These are phyloP conservation scores for Buphagus erythrorhynchus DNA, from an alignment of 2,797 vertebrate genomes.

Conservation along the genomic window DNA sequence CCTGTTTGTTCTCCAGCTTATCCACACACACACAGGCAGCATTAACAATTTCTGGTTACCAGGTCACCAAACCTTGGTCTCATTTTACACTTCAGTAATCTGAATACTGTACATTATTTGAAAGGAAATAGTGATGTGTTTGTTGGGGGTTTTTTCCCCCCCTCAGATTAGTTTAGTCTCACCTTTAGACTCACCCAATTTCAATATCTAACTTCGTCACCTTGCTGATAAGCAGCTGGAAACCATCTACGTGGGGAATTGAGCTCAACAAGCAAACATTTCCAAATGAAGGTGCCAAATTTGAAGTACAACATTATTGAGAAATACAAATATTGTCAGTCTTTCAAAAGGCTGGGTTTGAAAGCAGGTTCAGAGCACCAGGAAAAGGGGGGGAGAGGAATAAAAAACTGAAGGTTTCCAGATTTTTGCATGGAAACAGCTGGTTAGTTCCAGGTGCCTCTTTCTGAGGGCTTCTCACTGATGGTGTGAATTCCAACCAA, in stretches of 20 bases:
- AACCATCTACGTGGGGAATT: not conserved
- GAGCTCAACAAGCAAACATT: not conserved
- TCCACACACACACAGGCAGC: not conserved
- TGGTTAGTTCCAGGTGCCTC: not conserved
- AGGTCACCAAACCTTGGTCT: constrained; percentile 49
- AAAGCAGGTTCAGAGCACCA: not conserved
- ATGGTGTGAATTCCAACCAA: not conserved
- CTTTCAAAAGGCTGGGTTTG: not conserved
- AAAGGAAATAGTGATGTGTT: not conserved
- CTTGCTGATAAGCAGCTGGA: not conserved
- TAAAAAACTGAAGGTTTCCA: not conserved
- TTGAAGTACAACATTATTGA: not conserved
- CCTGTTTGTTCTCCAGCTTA: not conserved
- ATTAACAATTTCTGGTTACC: constrained; percentile 47
- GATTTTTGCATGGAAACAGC: not conserved
- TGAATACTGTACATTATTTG: not conserved
- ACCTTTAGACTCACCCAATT: not conserved
- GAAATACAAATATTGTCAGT: not conserved
- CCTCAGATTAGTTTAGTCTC: not conserved
- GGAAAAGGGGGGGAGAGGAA: not conserved
- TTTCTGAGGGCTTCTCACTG: not conserved
- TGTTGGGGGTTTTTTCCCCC: rapidly evolving
- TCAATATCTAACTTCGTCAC: not conserved
- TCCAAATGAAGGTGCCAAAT: not conserved
- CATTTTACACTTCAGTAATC: constrained; percentile 54